Conservation (phyloP, 2,888 invertebrate genomes). For the Ophion obscuratus region DNA sequence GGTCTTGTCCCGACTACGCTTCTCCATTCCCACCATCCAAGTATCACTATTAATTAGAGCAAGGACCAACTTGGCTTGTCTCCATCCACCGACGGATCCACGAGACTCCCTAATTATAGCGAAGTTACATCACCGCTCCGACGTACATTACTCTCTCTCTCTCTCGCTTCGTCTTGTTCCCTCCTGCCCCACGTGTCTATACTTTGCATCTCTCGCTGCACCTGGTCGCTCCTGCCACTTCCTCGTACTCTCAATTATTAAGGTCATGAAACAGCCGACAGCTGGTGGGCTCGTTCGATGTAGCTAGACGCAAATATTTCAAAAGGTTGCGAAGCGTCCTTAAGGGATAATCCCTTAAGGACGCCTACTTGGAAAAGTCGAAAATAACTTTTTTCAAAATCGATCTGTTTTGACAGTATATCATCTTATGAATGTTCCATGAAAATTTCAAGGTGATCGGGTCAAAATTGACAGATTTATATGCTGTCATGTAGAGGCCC, state of each 20-base stretch:
- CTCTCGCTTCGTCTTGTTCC: conserved; percentile 1
- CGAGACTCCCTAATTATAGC: conserved; percentile 76
- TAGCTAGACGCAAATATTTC: conserved; percentile 16
- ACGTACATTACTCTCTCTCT: conserved; percentile 40
- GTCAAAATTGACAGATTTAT: too few species aligned
- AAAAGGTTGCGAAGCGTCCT: not conserved
- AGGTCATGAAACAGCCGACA: conserved; percentile 72
- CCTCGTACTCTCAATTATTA: conserved; percentile 77
- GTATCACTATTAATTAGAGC: conserved; percentile 80
- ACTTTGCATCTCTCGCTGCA: conserved; percentile 55
- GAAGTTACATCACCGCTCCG: conserved; percentile 72
- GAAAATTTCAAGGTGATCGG: too few species aligned
- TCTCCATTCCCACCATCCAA: conserved; percentile 50
- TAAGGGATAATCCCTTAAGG: not conserved
- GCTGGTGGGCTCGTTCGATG: conserved; percentile 60
- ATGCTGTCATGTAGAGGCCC: too few species aligned
- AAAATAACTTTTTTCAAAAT: too few species aligned
- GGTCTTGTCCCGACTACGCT: conserved; percentile 49
- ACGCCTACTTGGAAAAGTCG: too few species aligned
- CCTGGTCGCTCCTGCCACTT: conserved; percentile 52
- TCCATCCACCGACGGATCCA: conserved; percentile 72
- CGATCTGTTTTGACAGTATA: too few species aligned
- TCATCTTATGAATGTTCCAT: too few species aligned
- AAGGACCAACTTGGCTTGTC: conserved; percentile 76
- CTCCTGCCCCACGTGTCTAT: not conserved